A percentile compares a stretch with the other conserved stretches of the same genome.
Conservation (phyloP, 2,113 vertebrate genomes). For the Pygoscelis adeliae region DNA sequence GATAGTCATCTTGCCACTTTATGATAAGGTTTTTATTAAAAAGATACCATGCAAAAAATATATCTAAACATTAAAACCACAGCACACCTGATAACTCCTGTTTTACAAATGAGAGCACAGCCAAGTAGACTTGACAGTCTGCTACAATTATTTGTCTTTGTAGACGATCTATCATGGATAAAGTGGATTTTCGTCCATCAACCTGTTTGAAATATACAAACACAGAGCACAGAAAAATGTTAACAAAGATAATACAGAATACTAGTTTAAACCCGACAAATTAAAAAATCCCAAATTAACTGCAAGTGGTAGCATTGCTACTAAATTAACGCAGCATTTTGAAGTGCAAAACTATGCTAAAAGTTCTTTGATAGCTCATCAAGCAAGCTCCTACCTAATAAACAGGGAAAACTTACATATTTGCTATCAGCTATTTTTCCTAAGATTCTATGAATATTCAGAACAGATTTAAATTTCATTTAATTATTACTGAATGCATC, state of each 20-base stretch:
- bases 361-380: neutral
- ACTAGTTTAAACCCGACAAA: neutral
- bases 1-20: neutral
- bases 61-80: neutral
- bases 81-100: constrained; percentile 93
- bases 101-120: constrained; percentile 95
- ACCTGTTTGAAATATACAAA: constrained; percentile 76
- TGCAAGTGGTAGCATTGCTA: neutral
- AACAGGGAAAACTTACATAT: neutral
- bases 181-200: constrained; percentile 86
- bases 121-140: constrained; percentile 97
- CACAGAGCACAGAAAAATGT: neutral
- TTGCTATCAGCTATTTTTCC: neutral
- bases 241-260: neutral
- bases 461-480: neutral
- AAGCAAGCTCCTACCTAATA: neutral
- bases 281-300: neutral
- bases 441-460: neutral
- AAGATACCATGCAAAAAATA: neutral
- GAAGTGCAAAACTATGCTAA: neutral
- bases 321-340: neutral
- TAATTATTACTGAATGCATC: neutral
- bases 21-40: neutral
- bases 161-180: constrained; percentile 89
- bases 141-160: constrained; percentile 98